A percentile compares a stretch with the other conserved stretches of the same genome.
Evolutionary conservation across 1,140 invertebrate species (phyloP).

Genomic region (Drosophila paulistorum): DNA sequence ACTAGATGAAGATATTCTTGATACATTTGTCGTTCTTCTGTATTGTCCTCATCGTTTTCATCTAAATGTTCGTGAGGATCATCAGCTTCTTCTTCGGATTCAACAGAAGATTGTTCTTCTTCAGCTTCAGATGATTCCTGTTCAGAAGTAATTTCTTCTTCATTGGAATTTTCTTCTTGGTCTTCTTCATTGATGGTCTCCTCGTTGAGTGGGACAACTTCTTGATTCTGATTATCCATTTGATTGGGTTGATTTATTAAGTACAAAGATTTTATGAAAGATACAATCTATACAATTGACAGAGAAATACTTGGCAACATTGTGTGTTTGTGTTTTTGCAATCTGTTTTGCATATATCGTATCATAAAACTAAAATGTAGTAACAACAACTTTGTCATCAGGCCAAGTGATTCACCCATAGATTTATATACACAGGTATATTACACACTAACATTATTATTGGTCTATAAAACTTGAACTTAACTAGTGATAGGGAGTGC

Average conservation of each 20-base stretch:
- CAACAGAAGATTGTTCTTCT: background rate
- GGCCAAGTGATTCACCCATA: background rate
- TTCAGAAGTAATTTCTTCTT: background rate
- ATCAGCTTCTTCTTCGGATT: background rate
- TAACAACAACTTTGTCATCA: background rate
- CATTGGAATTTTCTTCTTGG: background rate
- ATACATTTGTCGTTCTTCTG: conserved; percentile 46
- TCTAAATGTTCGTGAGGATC: conserved; percentile 55
- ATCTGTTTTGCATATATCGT: too few relatives aligned
- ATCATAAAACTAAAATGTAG: background rate
- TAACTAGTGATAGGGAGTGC: conserved; percentile 8
- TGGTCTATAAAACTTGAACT: conserved; percentile 9
- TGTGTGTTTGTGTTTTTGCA: conserved; percentile 31
- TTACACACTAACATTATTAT: conserved; percentile 16
- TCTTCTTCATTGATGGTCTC: conserved; percentile 18
- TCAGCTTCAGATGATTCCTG: background rate
- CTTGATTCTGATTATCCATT: conserved; percentile 25
- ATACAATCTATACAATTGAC: background rate
- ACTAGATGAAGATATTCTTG: conserved; percentile 50
- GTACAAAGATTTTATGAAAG: too few relatives aligned
- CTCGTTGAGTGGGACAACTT: background rate
- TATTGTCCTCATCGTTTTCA: conserved; percentile 40
- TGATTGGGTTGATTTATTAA: conserved; percentile 8
- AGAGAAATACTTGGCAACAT: conserved; percentile 22
- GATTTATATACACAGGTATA: conserved; percentile 10